phyloP scores from a whole-genome alignment of 2,113 vertebrate genomes.

The Psilopogon haemacephalus region DNA sequence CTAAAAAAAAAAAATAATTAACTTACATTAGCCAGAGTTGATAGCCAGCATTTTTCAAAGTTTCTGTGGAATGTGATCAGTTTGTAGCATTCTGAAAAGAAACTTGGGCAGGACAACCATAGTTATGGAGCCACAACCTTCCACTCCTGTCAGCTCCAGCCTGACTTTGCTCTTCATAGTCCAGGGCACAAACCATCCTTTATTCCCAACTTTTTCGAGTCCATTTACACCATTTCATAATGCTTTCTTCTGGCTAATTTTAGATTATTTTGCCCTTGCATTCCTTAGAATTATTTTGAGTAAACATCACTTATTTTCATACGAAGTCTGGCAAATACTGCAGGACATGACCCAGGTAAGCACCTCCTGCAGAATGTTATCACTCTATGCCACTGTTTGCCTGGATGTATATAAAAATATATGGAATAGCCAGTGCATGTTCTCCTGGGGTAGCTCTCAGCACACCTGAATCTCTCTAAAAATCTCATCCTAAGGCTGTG shows the following conservation, averaged over 20 bases:
- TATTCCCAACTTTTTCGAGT: not conserved
- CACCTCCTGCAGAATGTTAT: not conserved
- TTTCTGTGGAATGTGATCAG: not conserved
- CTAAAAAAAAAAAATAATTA: not conserved
- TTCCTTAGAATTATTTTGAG: not conserved
- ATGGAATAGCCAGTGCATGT: not conserved
- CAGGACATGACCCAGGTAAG: not conserved
- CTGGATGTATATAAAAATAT: not conserved
- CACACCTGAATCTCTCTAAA: not conserved
- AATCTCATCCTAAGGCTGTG: not conserved
- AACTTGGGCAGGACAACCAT: not conserved
- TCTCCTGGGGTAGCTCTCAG: not conserved
- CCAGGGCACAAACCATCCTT: not conserved
- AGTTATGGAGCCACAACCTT: not conserved
- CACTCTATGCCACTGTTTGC: not conserved
- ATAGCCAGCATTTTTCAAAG: not conserved
- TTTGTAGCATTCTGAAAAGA: not conserved
- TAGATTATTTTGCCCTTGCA: not conserved
- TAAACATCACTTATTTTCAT: not conserved
- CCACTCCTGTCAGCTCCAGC: not conserved
- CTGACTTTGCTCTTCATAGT: not conserved
- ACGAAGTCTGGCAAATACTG: not conserved
- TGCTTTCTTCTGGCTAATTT: slow-evolving; percentile 23
- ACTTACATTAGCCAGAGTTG: not conserved
- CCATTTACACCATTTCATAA: fast-evolving